Base-by-base conservation (phyloP, 2,797 vertebrate species). In the Nyctibius grandis region DNA sequence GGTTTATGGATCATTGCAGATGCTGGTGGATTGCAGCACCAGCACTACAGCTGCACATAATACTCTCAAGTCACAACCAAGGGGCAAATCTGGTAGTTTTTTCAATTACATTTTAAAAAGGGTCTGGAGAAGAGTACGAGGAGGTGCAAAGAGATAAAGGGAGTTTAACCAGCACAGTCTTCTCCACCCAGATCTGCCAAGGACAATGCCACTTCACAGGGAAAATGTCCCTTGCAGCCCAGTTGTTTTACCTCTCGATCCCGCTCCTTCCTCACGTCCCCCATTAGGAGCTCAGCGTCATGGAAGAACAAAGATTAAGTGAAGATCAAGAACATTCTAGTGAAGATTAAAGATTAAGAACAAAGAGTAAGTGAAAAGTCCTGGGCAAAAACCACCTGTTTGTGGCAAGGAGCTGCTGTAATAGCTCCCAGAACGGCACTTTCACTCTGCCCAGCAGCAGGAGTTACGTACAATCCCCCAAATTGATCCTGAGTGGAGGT, bases 321-420 rank as follows among this genome's bases (percentile, higher is more conserved):
- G 69, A 47, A 47, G 45, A 75, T 81, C 73, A 77, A 95, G 80
- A 80, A 73, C 48, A 22, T 82, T 31, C 78, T 84, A 84, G 59
- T 50, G 79, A 81, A 47, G 75, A 85, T 89, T 67, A 79, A 75
- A 64, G 63, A 59, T 91, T 59, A 91, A 33, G 76, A 70, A 34
- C 28, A 64, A 91, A 53, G 75, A 38, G n/a, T 56, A 57, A 61
- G 38, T 57, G 57, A 70, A 85, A 85, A 78, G 26, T 78, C 47
- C 51, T 22, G 15, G 48, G 47, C 0, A 70, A 51, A 44, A 94
- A 57, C 22, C 2, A 34, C 29, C 10, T 0, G 0, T 38, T 54
- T 2, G 5, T 53, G 70, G 11, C 56, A 69, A 47, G 6, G n/a
- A 88, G 59, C 78, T 87, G 45, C 64, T 50, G 17, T 50, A 45